A percentile compares a stretch with the other conserved stretches of the same genome.
These are phyloP conservation scores for Anthonomus grandis DNA, from an alignment of 1,140 invertebrate genomes.

Conservation along the genomic window DNA sequence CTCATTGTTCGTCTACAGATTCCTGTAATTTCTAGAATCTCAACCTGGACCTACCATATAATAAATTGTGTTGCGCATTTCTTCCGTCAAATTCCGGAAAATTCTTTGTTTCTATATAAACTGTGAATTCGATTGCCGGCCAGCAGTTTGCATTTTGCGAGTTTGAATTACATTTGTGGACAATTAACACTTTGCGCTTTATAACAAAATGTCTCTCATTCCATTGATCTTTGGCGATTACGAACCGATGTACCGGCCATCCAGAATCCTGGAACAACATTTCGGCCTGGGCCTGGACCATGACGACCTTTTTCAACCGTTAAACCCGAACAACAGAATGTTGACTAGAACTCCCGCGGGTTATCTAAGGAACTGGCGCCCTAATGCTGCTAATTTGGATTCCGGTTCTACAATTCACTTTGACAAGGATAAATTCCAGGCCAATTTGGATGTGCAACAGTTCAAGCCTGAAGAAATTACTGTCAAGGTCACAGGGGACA, in stretches of 20 bases:
- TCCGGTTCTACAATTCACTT: slow-evolving; percentile 52
- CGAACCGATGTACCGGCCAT: slow-evolving; percentile 21
- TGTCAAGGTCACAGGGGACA: slow-evolving; percentile 70
- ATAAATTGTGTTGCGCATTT: too few relatives aligned
- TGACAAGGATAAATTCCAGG: slow-evolving; percentile 56
- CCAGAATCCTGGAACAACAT: slow-evolving; percentile 40
- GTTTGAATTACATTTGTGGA: too few relatives aligned
- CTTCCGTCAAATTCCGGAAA: too few relatives aligned
- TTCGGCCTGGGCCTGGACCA: slow-evolving; percentile 36
- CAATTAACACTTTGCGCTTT: too few relatives aligned
- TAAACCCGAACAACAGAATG: slow-evolving; percentile 17
- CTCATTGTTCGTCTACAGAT: too few relatives aligned
- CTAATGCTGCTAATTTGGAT: slow-evolving; percentile 38
- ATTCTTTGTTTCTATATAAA: too few relatives aligned
- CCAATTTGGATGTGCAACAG: slow-evolving; percentile 68
- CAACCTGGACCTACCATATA: too few relatives aligned
- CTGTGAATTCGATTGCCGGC: too few relatives aligned
- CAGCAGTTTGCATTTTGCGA: too few relatives aligned
- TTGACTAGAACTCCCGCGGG: slow-evolving; percentile 31
- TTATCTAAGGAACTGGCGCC: slow-evolving; percentile 46
- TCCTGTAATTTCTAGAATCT: too few relatives aligned
- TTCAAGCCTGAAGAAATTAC: slow-evolving; percentile 78
- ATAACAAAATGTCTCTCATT: slow-evolving; percentile 33
- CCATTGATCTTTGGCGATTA: slow-evolving; percentile 23
- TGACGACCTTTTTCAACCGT: slow-evolving; percentile 36